phyloP scores from a whole-genome alignment of 1,140 invertebrate species.

The Triops cancriformis region DNA sequence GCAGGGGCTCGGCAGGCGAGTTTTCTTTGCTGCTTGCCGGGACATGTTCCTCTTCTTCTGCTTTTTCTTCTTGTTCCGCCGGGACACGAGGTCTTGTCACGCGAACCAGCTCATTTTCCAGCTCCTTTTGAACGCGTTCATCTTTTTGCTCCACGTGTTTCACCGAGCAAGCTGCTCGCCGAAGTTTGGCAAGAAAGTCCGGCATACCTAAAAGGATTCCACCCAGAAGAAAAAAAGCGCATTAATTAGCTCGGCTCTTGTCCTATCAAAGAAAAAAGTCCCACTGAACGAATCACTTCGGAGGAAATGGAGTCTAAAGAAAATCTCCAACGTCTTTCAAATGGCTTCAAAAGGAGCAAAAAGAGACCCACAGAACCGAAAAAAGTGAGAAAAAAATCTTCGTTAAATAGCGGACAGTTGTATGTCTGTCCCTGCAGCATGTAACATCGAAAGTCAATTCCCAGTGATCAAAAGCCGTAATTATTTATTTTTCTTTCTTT shows the following conservation, averaged over 20 bases:
- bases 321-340: neutral
- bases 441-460: neutral
- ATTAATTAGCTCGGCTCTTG: neutral
- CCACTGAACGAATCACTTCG: neutral
- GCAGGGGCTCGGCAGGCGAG: neutral
- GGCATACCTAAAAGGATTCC: neutral
- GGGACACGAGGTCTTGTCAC: neutral
- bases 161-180: neutral
- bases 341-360: neutral
- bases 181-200: neutral
- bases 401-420: neutral
- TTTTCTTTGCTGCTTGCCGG: neutral
- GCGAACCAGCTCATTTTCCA: slow-evolving; percentile 7
- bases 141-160: neutral
- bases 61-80: neutral
- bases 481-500: neutral
- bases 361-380: neutral
- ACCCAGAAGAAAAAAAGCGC: neutral
- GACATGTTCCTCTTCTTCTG: neutral
- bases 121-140: neutral
- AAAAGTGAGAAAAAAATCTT: neutral
- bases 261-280: neutral
- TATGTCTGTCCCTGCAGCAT: neutral
- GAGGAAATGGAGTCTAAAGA: neutral
- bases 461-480: slow-evolving; percentile 8